Conservation (phyloP, 2,888 invertebrate species). For the Eristalis arbustorum region DNA sequence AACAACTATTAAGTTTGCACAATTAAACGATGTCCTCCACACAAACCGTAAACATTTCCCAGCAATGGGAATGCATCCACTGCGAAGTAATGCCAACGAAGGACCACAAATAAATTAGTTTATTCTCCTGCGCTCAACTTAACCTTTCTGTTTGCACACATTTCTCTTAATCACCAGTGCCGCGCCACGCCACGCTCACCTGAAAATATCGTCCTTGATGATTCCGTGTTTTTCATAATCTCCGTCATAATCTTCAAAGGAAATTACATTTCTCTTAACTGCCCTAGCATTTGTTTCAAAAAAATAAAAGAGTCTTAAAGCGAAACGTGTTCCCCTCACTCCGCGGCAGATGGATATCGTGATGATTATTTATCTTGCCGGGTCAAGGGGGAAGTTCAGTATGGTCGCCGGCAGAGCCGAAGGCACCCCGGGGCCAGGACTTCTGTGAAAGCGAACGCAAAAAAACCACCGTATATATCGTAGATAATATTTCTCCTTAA, state of each 20-base stretch:
- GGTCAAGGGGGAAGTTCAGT: slow-evolving; percentile 38
- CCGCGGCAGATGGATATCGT: slow-evolving; percentile 13
- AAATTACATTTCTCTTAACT: slow-evolving; percentile 60
- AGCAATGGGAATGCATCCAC: neutral
- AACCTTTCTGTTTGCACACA: slow-evolving; percentile 2
- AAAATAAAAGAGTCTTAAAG: slow-evolving; percentile 29
- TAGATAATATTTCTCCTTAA: slow-evolving; percentile 8
- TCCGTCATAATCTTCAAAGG: slow-evolving; percentile 46
- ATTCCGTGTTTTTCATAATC: slow-evolving; percentile 14
- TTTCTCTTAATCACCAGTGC: neutral
- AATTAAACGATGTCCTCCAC: neutral
- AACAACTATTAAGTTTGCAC: neutral
- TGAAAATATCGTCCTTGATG: neutral
- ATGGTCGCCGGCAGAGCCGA: slow-evolving; percentile 11
- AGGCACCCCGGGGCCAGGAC: neutral
- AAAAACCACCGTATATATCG: slow-evolving; percentile 9
- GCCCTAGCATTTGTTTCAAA: slow-evolving; percentile 42
- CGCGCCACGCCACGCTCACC: neutral
- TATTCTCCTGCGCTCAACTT: neutral
- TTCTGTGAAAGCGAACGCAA: neutral
- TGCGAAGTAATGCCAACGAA: neutral
- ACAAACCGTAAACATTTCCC: neutral
- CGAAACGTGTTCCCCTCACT: slow-evolving; percentile 17
- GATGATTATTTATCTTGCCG: slow-evolving; percentile 52
- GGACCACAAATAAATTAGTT: neutral